A percentile compares a stretch with the other conserved stretches of the same genome.
phyloP scores from a whole-genome alignment of 1,140 invertebrate species.

The Epicauta chinensis region DNA sequence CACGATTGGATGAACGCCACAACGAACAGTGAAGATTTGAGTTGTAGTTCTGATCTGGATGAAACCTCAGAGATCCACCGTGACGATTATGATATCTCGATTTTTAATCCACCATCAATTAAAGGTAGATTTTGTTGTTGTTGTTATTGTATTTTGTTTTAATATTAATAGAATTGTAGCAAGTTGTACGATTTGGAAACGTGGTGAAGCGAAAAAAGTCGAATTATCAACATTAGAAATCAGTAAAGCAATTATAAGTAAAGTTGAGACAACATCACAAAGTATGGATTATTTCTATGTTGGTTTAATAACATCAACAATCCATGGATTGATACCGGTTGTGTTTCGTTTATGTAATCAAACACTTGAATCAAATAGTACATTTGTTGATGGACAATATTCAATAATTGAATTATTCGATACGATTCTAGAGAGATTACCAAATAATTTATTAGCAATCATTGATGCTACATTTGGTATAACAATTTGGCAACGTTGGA shows the following conservation, averaged over 20 bases:
- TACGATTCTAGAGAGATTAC: constrained; percentile 13
- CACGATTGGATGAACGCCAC: constrained; percentile 79
- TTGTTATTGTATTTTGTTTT: background rate
- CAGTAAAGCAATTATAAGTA: constrained; percentile 84
- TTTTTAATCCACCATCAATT: constrained; percentile 67
- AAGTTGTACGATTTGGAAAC: constrained; percentile 92
- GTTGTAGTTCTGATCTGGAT: constrained; percentile 69
- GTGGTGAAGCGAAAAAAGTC: constrained; percentile 80
- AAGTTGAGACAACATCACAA: constrained; percentile 77
- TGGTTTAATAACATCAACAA: constrained; percentile 52
- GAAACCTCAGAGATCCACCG: constrained; percentile 49
- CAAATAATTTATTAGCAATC: constrained; percentile 2
- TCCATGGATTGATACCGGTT: constrained; percentile 51
- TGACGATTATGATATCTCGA: constrained; percentile 56
- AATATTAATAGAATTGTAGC: constrained; percentile 49
- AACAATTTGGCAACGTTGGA: constrained; percentile 56
- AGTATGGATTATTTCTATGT: constrained; percentile 77
- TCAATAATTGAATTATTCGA: constrained; percentile 17
- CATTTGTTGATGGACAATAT: constrained; percentile 8
- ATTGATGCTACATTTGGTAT: constrained; percentile 15
- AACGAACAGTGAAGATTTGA: constrained; percentile 79
- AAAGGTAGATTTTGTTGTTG: constrained; percentile 65
- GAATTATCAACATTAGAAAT: constrained; percentile 91
- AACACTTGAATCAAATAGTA: constrained; percentile 5
- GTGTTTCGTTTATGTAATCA: constrained; percentile 51